Conservation (phyloP, 2,113 vertebrate species). For the Isurus oxyrinchus region DNA sequence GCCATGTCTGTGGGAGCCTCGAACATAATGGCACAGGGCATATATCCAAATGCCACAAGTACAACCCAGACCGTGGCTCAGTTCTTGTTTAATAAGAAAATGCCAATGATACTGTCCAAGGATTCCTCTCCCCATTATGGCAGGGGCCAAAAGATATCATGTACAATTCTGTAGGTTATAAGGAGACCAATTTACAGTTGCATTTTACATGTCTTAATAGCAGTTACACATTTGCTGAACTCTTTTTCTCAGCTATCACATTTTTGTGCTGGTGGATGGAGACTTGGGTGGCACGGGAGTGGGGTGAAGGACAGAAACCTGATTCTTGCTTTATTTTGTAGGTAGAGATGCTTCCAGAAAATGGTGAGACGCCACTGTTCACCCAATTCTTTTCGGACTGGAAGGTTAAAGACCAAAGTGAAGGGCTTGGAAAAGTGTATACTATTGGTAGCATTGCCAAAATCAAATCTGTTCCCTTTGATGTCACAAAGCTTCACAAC, state of each 20-base stretch:
- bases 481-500: constrained; percentile 53
- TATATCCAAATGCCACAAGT: neutral
- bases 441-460: constrained; percentile 50
- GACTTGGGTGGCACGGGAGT: neutral
- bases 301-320: neutral
- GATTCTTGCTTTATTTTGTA: constrained; percentile 41
- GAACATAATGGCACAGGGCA: neutral
- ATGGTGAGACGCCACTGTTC: constrained; percentile 56
- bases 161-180: neutral
- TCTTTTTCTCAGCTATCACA: neutral
- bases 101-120: neutral
- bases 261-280: neutral
- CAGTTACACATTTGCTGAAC: neutral
- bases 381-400: constrained; percentile 65
- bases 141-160: neutral
- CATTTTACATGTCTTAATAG: neutral
- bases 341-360: constrained; percentile 55
- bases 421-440: constrained; percentile 48
- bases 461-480: constrained; percentile 57
- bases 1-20: neutral
- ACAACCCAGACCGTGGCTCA: neutral
- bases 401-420: constrained; percentile 55
- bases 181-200: neutral
- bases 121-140: neutral
- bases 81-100: neutral